phyloP scores from a whole-genome alignment of 2,888 invertebrate species.

The Barypeithes pellucidus region DNA sequence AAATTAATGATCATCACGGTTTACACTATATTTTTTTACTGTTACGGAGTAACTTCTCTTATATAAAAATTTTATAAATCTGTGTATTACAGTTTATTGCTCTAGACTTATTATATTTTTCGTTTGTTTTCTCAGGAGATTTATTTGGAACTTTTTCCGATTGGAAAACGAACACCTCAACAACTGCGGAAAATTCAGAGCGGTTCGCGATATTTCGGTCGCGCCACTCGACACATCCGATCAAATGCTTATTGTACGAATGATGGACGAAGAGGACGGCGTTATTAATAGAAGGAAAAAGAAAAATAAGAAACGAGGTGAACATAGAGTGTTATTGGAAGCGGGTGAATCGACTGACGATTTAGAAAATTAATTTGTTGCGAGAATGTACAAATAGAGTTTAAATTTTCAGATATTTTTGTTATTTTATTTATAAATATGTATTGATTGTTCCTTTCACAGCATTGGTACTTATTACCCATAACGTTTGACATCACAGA shows the following conservation, averaged over 20 bases:
- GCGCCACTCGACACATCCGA: constrained; percentile 95
- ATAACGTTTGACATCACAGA: too few species aligned
- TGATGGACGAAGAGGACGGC: constrained; percentile 97
- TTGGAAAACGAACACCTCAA: constrained; percentile 99
- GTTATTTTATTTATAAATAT: constrained; percentile 42
- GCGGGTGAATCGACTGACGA: constrained; percentile 70
- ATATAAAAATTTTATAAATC: too few species aligned
- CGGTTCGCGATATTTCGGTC: constrained; percentile 97
- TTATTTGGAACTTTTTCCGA: constrained; percentile 99
- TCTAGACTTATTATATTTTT: neutral
- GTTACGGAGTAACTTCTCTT: too few species aligned
- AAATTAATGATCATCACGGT: too few species aligned
- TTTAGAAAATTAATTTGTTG: constrained; percentile 61
- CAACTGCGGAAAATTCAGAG: constrained; percentile 99
- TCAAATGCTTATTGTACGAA: constrained; percentile 89
- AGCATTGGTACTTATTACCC: too few species aligned
- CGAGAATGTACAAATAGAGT: constrained; percentile 13
- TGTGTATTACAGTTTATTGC: too few species aligned
- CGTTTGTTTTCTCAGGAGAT: constrained; percentile 77
- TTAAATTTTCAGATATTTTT: constrained; percentile 23
- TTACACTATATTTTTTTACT: too few species aligned
- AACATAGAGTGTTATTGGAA: constrained; percentile 60
- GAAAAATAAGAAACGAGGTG: constrained; percentile 69
- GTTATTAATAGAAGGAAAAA: constrained; percentile 81
- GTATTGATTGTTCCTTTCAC: too few species aligned